Evolutionary conservation across 2,113 vertebrate species (phyloP).

Genomic region (Poeciliopsis retropinna): DNA sequence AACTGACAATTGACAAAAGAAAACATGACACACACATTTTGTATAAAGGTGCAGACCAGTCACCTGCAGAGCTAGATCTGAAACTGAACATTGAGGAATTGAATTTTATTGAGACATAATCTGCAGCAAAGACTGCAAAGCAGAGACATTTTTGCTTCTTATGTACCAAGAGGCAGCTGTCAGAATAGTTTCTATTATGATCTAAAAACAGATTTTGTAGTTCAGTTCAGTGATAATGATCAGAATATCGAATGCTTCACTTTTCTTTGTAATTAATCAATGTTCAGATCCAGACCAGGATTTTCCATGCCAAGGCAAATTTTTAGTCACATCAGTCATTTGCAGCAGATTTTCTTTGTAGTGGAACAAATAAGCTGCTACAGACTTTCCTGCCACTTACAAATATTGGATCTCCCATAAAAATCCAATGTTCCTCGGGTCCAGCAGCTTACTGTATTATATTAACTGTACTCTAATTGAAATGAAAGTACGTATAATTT

Average conservation of each 20-base stretch:
- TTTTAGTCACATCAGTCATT: too few species aligned
- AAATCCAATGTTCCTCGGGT: neutral
- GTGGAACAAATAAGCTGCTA: neutral
- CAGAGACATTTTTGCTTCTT: neutral
- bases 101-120: neutral
- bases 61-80: neutral
- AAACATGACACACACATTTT: neutral
- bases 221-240: neutral
- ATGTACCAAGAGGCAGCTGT: neutral
- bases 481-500: slow-evolving; percentile 43
- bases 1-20: neutral
- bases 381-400: neutral
- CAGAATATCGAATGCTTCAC: neutral
- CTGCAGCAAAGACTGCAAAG: neutral
- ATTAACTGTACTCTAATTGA: slow-evolving; percentile 34
- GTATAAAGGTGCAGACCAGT: neutral
- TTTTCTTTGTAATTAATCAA: neutral
- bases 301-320: too few species aligned
- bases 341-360: neutral
- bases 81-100: neutral
- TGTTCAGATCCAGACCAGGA: neutral
- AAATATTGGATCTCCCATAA: neutral
- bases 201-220: neutral
- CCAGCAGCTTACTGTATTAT: neutral
- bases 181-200: neutral